Evolutionary conservation across 2,113 vertebrate species (phyloP), one percentile per base, ranked within the genome.

Genomic region (Gymnocephalus cernua): DNA sequence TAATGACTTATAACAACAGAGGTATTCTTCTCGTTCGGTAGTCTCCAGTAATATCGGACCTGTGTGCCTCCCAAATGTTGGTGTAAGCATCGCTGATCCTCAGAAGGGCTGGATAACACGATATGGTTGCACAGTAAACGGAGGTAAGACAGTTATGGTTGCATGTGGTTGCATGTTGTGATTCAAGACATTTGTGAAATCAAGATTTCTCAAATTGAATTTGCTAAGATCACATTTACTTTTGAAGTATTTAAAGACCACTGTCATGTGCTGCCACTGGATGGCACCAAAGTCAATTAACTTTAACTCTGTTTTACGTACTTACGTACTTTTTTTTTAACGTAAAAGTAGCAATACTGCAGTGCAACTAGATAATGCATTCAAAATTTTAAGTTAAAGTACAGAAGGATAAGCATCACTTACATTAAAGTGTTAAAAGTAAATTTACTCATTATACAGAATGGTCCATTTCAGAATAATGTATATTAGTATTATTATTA

Each of bases 1-100:
- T 4, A 21, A 19, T 54, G 54, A 62, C 10, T 6, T 4, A 1
- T 15, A 58, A 77, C 44, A 69, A 19, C n/a, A 50, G 25, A 13
- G 5, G 13, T 53, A 0, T 27, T 59, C 18, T 77, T 62, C 62
- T 68, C 4, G 0, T 82, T 41, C 5, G 0, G 11, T 2, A 84
- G 85, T 23, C 63, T 90, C 83, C 73, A 74, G 69, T 50, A 64
- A 77, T 5, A 67, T 90, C 1, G 23, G 73, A 35, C 82, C 92
- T 0, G 79, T 91, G 44, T 94, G 94, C 62, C 91, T 95, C 72
- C 91, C 90, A 8, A 91, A 89, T 27, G 71, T 67, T 16, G 89
- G 66, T 21, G 50, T 93, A 0, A 86, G 89, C 77, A 38, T 93
- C 35, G 38, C 27, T 2, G 57, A 7, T 47, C 63, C 76, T 41